Evolutionary conservation across 1,140 invertebrate genomes (phyloP).

Genomic region (Apocrypta bakeri): DNA sequence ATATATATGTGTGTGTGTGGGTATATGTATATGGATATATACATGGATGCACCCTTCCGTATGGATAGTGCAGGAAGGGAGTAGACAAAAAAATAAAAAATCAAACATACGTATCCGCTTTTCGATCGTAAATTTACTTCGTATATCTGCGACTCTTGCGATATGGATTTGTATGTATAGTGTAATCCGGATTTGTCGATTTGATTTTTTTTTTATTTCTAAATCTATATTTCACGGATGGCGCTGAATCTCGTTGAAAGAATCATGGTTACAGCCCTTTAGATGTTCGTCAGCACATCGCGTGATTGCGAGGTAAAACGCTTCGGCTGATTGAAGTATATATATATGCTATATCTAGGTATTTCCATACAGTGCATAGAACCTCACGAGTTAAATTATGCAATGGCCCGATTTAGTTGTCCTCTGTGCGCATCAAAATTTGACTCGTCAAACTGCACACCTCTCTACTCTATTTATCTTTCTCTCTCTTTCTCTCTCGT

Average conservation of each 20-base stretch:
- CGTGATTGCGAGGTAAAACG: background rate
- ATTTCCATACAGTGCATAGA: no score
- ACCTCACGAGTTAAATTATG: conserved; percentile 13
- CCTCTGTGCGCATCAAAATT: background rate
- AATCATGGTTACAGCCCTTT: no score
- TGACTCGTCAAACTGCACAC: background rate
- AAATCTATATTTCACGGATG: no score
- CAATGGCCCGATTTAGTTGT: background rate
- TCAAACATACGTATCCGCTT: background rate
- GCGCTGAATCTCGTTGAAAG: no score
- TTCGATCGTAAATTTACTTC: conserved; percentile 8
- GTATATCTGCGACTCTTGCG: background rate
- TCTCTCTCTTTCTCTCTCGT: background rate
- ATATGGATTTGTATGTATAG: no score
- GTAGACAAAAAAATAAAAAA: conserved; percentile 14
- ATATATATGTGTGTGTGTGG: no score
- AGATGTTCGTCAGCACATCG: no score
- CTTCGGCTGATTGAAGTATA: conserved; percentile 3
- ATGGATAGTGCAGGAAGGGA: no score
- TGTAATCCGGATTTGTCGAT: background rate
- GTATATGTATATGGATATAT: no score
- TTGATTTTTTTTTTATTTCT: no score
- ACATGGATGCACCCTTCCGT: no score
- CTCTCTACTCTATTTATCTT: background rate
- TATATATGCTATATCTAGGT: background rate